Conservation (phyloP, 2,113 vertebrate genomes). For the Clarias magur region DNA sequence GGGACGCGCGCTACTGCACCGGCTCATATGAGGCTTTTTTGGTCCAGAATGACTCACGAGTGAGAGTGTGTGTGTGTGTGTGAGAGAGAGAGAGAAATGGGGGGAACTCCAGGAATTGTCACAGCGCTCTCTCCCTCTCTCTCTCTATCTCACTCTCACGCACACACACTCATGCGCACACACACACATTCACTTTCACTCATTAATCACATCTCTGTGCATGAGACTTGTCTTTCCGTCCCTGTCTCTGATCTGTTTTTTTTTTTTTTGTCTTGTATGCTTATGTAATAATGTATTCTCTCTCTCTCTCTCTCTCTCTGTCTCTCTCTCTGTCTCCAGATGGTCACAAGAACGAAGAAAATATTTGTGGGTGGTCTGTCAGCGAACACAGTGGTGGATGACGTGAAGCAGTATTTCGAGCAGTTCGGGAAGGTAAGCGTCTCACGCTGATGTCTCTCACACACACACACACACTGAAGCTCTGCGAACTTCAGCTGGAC, state of each 20-base stretch:
- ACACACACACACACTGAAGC: not conserved
- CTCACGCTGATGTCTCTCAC: not conserved
- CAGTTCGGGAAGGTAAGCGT: slow-evolving; percentile 97
- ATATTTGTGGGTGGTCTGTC: slow-evolving; percentile 99
- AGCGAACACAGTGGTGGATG: slow-evolving; percentile 98
- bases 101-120: not conserved
- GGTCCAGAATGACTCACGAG: slow-evolving; percentile 15
- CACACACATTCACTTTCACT: slow-evolving; percentile 3
- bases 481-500: not conserved
- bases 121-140: not conserved
- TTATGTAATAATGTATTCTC: slow-evolving; percentile 40
- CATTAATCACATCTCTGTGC: not conserved
- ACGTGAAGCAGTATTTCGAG: slow-evolving; percentile 99
- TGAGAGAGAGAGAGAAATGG: not conserved
- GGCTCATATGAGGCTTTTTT: not conserved
- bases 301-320: slow-evolving; percentile 47
- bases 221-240: not conserved
- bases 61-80: not conserved
- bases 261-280: too few species aligned
- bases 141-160: too few species aligned
- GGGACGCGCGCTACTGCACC: not conserved
- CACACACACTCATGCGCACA: not conserved
- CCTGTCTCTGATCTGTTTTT: too few species aligned
- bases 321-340: slow-evolving; percentile 77
- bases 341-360: slow-evolving; percentile 99